Evolutionary conservation across 2,888 invertebrate species (phyloP), one percentile per base, ranked within the genome.

Genomic region (Masnerella sp.): DNA sequence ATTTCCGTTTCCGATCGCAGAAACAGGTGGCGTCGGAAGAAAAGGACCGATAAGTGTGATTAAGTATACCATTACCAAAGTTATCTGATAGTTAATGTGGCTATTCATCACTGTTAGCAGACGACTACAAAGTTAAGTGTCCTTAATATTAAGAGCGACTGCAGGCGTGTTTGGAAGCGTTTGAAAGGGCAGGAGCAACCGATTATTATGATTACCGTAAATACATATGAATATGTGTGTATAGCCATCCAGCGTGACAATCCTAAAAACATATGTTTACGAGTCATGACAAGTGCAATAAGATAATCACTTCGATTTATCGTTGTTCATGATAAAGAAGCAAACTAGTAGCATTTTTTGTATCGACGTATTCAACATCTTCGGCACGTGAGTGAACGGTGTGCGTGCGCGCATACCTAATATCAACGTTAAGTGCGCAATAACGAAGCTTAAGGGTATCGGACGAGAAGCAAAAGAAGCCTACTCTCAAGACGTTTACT

Each of bases 81-180:
- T 74, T 75, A 75, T 64, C 74, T 58, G 61, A 74, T 76, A 72
- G 64, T 79, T 76, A 65, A 76, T 78, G 78, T 75, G 56, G 65
- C 72, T 77, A 80, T 80, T 64, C 58, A 76, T 79, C 75, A 75
- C 76, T 76, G 76, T 78, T 78, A 77, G 76, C 80, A 80, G 75
- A 76, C 75, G 80, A 80, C 74, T 83, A 85, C 81, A 80, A 84
- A 85, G 83, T 84, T 84, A 87, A 87, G 87, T 87, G 87, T 86
- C 86, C 86, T 87, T 87, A 87, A 86, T 81, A 81, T 85, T 84
- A 82, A 80, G 80, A 78, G 73, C 67, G 77, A 79, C 74, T 77
- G 78, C 42, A 72, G 14, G 75, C 56, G 71, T 73, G 65, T 74
- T 68, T 77, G 75, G 25, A 62, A 58, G 34, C 51, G 61, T 68